These are phyloP conservation scores for Meiosimyza decipiens DNA, from an alignment of 2,888 invertebrate species.

Conservation along the genomic window DNA sequence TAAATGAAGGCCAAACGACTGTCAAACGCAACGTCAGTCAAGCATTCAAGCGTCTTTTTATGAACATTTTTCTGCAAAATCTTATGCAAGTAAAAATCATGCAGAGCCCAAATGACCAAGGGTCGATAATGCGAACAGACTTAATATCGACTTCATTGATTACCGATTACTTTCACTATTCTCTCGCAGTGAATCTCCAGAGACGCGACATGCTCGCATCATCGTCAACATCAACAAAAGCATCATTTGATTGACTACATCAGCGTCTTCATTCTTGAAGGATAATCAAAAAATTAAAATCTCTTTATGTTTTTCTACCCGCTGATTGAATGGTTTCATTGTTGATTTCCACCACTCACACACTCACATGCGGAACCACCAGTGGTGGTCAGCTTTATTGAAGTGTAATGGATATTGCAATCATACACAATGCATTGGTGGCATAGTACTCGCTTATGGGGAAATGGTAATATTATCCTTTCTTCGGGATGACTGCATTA, in stretches of 20 bases:
- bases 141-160: conserved; percentile 45
- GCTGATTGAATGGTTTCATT: conserved; percentile 63
- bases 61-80: conserved; percentile 43
- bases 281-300: conserved; percentile 67
- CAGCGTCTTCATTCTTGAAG: conserved; percentile 16
- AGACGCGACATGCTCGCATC: conserved; percentile 6
- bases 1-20: conserved; percentile 28
- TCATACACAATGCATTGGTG: conserved; percentile 32
- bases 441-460: conserved; percentile 23
- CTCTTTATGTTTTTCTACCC: conserved; percentile 63
- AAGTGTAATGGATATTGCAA: conserved; percentile 45
- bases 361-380: conserved; percentile 1
- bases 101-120: conserved; percentile 43
- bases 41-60: conserved; percentile 45
- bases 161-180: conserved; percentile 43
- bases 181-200: neutral
- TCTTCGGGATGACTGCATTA: conserved; percentile 35
- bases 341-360: conserved; percentile 46
- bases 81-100: conserved; percentile 40
- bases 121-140: conserved; percentile 22
- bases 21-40: conserved; percentile 30
- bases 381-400: conserved; percentile 43
- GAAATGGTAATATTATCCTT: conserved; percentile 40
- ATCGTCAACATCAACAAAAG: neutral
- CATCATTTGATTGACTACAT: conserved; percentile 30